phyloP scores from a whole-genome alignment of 2,113 vertebrate genomes.

The Euleptes europaea region DNA sequence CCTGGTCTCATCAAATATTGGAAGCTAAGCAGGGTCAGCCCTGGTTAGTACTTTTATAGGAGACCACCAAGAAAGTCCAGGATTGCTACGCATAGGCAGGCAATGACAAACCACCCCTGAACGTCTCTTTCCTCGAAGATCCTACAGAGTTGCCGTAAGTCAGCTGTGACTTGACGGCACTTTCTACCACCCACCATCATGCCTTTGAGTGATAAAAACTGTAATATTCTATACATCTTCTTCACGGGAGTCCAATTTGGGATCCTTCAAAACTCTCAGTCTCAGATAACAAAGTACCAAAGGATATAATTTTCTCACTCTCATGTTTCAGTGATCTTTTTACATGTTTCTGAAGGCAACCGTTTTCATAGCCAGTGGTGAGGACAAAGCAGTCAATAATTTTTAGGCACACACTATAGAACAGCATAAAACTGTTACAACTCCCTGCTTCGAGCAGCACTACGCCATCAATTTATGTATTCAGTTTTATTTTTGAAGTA shows the following conservation, averaged over 20 bases:
- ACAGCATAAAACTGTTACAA: neutral
- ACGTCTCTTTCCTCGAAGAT: no score
- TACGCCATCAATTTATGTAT: neutral
- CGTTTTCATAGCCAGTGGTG: neutral
- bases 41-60: no score
- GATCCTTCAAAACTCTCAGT: neutral
- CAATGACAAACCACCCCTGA: no score
- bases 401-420: neutral
- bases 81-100: no score
- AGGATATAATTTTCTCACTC: neutral
- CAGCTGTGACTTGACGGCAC: no score
- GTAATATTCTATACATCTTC: neutral
- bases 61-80: no score
- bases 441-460: neutral
- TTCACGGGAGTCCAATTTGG: neutral
- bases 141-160: no score
- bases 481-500: neutral
- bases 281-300: neutral
- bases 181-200: no score
- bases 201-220: neutral
- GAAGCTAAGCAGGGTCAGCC: no score
- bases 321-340: neutral
- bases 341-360: neutral
- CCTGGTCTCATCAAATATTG: no score
- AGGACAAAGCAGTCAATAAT: neutral